Conservation (phyloP, 1,140 invertebrate genomes). For the Lordiphosa mommai region DNA sequence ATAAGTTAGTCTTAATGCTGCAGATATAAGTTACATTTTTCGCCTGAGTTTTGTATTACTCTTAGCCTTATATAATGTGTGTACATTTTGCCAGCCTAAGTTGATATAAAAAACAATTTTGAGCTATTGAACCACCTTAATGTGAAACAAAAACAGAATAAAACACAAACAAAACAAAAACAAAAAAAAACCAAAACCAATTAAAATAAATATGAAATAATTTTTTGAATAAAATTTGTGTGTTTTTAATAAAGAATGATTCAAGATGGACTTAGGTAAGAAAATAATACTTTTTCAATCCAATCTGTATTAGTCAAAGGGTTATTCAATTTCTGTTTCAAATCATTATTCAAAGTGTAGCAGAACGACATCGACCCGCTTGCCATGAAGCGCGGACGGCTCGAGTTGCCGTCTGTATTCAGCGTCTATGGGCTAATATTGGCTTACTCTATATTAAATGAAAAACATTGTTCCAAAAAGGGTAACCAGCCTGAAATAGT, state of each 20-base stretch:
- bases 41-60: conserved; percentile 33
- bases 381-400: too few relatives aligned
- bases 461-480: too few relatives aligned
- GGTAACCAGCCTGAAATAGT: too few relatives aligned
- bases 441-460: too few relatives aligned
- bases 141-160: conserved; percentile 54
- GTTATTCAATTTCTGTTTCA: too few relatives aligned
- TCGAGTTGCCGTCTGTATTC: too few relatives aligned
- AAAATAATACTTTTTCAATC: not conserved
- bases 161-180: conserved; percentile 23
- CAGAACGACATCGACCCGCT: too few relatives aligned
- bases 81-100: conserved; percentile 57
- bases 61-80: conserved; percentile 62
- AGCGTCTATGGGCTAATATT: too few relatives aligned
- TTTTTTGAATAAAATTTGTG: conserved; percentile 47
- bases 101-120: conserved; percentile 58
- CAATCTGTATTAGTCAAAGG: too few relatives aligned
- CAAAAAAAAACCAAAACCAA: conserved; percentile 40
- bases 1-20: conserved; percentile 46
- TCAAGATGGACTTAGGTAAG: not conserved
- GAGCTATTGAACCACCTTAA: conserved; percentile 74
- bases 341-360: too few relatives aligned
- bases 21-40: conserved; percentile 44
- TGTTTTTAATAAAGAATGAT: not conserved
- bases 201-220: conserved; percentile 71